A percentile compares a stretch with the other conserved stretches of the same genome.
Evolutionary conservation across 1,140 invertebrate species (phyloP).

Genomic region (Cydia splendana): DNA sequence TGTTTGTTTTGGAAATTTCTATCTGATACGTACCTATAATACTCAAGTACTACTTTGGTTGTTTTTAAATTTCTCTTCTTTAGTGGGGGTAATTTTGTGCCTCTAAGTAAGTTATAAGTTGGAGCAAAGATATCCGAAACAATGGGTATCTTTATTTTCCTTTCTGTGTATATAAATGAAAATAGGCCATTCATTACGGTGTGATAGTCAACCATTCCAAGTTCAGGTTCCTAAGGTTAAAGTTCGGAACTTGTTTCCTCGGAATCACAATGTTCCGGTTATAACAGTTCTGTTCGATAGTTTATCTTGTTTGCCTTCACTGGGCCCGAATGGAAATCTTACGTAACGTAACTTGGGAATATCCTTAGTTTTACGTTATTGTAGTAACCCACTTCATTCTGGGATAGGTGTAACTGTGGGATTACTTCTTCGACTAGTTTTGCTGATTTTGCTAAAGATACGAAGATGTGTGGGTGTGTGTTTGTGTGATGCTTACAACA

Average conservation of each 20-base stretch:
- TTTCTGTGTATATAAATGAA: too few species aligned
- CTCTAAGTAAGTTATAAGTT: too few species aligned
- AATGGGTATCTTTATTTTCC: too few species aligned
- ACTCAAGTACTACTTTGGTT: too few species aligned
- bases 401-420: background rate
- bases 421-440: background rate
- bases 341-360: constrained; percentile 15
- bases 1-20: too few species aligned
- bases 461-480: too few species aligned
- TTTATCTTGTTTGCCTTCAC: constrained; percentile 1
- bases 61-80: too few species aligned
- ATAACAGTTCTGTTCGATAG: constrained; percentile 23
- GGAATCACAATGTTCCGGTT: constrained; percentile 25
- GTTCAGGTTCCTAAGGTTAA: background rate
- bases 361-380: background rate
- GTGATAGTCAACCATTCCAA: background rate
- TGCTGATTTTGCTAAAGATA: too few species aligned
- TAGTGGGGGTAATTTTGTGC: too few species aligned
- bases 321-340: constrained; percentile 11
- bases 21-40: too few species aligned
- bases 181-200: background rate
- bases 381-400: background rate
- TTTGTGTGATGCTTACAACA: too few species aligned
- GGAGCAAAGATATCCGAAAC: too few species aligned
- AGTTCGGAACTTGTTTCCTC: constrained; percentile 20